Percentiles rank a stretch among this genome's conserved stretches.
Evolutionary conservation across 2,888 invertebrate genomes (phyloP).

Genomic region (Psylliodes chrysocephalus): DNA sequence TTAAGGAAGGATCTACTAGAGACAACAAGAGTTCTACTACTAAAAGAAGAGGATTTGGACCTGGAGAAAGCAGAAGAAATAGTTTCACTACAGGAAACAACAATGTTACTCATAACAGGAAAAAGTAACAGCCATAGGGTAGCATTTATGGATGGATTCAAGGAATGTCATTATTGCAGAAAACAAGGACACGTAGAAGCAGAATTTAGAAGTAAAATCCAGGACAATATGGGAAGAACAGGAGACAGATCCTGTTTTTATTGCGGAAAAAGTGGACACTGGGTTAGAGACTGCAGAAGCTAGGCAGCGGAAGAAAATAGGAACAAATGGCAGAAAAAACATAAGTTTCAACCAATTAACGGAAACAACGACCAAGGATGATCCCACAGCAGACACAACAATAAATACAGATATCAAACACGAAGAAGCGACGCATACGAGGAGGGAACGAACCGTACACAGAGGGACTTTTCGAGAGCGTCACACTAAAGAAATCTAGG

Average conservation of each 20-base stretch:
- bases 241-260: neutral
- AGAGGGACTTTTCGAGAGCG: no score
- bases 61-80: slow-evolving; percentile 13
- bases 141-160: neutral
- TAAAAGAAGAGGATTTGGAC: slow-evolving; percentile 4
- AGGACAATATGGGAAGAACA: neutral
- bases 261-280: slow-evolving; percentile 4
- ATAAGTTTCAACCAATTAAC: neutral
- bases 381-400: neutral
- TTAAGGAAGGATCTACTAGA: slow-evolving; percentile 4
- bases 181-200: slow-evolving; percentile 1
- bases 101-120: neutral
- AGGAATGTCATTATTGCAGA: neutral
- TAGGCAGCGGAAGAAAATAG: neutral
- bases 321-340: neutral
- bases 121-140: neutral
- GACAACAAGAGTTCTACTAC: slow-evolving; percentile 1
- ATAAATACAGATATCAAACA: no score
- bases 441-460: no score
- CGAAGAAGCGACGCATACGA: neutral
- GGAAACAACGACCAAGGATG: no score
- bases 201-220: slow-evolving; percentile 1
- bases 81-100: neutral
- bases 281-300: neutral
- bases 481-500: no score